Conservation (phyloP, 2,797 vertebrate genomes). For the Apogon hyalosoma region DNA sequence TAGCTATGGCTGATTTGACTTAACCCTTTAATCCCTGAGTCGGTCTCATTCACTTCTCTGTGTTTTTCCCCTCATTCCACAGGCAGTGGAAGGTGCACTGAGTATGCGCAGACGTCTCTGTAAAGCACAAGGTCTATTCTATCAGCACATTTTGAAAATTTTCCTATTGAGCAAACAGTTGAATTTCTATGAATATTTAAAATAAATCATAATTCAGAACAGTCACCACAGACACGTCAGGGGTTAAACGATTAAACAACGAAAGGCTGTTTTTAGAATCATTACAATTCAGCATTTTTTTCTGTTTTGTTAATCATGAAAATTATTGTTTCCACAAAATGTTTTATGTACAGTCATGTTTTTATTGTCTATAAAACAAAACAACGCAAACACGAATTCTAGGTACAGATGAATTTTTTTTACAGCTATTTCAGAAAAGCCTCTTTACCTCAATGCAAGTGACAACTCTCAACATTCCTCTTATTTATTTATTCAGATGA, state of each 20-base stretch:
- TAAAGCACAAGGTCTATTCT: no score
- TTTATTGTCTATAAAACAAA: background rate
- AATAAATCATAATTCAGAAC: no score
- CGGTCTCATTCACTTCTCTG: constrained; percentile 9
- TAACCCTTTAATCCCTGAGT: constrained; percentile 1
- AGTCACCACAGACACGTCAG: no score
- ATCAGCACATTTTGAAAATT: no score
- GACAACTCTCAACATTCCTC: constrained; percentile 35
- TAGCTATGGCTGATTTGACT: constrained; percentile 14
- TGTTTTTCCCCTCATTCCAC: constrained; percentile 1
- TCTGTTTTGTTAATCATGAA: constrained; percentile 13
- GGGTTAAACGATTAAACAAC: background rate
- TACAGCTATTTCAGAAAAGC: background rate
- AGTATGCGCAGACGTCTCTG: no score
- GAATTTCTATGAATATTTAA: no score
- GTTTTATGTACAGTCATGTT: background rate
- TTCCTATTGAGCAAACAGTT: no score
- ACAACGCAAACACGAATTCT: background rate
- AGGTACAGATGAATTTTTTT: background rate
- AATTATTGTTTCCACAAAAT: background rate
- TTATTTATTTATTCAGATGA: background rate
- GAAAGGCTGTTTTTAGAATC: background rate
- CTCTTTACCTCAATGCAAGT: constrained; percentile 20
- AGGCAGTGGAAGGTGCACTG: no score
- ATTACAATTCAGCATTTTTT: background rate